Base-by-base conservation (phyloP, 92 coral and sea anemone species). In the Bergia puertoricense region DNA sequence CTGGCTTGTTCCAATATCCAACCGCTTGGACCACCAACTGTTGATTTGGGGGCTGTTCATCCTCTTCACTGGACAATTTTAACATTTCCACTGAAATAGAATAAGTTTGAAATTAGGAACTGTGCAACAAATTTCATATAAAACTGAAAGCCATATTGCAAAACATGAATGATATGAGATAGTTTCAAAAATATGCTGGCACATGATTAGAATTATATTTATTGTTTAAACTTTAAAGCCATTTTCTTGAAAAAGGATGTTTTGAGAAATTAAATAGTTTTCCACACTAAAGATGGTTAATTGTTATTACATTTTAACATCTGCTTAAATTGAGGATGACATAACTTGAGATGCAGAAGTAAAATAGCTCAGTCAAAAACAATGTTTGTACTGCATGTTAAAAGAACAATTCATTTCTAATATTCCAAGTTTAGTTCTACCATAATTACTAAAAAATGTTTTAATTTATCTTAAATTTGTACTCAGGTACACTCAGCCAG, bases 61-160 rank as follows among this genome's bases (percentile, higher is more conserved):
- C 80, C 44, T 74, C 77, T 14, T 44, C 37, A 76, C 8, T 4
- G 10, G 80, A 41, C 37, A 16, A 3, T 76, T 76, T 42, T 9
- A 76, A 57, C 57, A 76, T 76, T 15, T 76, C 80, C 80, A 76
- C 80, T 76, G 80, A 14, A 57, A 62, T 23, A 62, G 69, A 62
- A 7, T 0, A 16, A 20, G 23, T 62, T 11, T 54, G 1, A 54
- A 54, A 54, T 20, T 62, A 62, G 69, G 30, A 62, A 62, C 69
- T 0, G 2, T 54, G 16, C 16, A 54, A 54, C 16, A 11, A 51
- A 11, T 11, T 1, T 13, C 39, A 74, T 5, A 22, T 20, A 20
- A 18, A 62, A 62, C 69, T 16, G 30, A 16, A 62, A 16, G 23
- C 23, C 23, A 16, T 62, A 62, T 16, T 62, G 23, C 8, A 72